A percentile compares a stretch with the other conserved stretches of the same genome.
Evolutionary conservation across 2,888 invertebrate genomes (phyloP).

Genomic region (Caenorhabditis wallacei): DNA sequence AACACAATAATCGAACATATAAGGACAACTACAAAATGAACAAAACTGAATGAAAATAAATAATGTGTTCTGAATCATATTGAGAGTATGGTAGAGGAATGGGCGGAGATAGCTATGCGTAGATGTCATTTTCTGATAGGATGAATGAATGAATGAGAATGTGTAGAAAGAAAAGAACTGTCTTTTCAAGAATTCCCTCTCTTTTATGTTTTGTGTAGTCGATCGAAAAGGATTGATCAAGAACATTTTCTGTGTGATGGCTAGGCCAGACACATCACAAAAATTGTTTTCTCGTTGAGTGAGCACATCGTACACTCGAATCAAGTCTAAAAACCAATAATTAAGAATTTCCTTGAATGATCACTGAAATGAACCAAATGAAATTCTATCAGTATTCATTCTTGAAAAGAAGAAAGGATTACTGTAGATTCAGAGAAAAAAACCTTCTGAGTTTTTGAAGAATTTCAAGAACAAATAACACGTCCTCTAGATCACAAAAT

Average conservation of each 20-base stretch:
- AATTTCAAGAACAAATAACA: not conserved
- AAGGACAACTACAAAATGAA: constrained; percentile 8
- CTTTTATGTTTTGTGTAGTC: constrained; percentile 37
- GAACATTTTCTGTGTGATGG: constrained; percentile 33
- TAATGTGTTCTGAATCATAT: constrained; percentile 1
- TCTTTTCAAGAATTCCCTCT: not conserved
- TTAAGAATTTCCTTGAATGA: not conserved
- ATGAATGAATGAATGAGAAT: constrained; percentile 14
- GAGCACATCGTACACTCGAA: constrained; percentile 23
- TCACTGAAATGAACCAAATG: not conserved
- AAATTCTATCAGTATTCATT: not conserved
- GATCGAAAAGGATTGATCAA: constrained; percentile 25
- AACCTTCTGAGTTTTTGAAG: too few relatives aligned
- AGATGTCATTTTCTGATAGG: constrained; percentile 31
- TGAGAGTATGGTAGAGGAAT: constrained; percentile 15
- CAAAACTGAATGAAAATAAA: not conserved
- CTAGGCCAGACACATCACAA: constrained; percentile 28
- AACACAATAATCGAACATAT: not conserved
- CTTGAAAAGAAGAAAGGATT: constrained; percentile 13
- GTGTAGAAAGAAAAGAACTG: constrained; percentile 30
- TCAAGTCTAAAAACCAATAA: constrained; percentile 34
- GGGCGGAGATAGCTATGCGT: constrained; percentile 28
- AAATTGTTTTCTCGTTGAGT: constrained; percentile 28
- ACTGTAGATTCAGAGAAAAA: not conserved
- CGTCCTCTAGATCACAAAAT: constrained; percentile 3